Evolutionary conservation across 2,888 invertebrate genomes (phyloP), one percentile per base, ranked within the genome.

Genomic region (Lithophane semibrunnea): DNA sequence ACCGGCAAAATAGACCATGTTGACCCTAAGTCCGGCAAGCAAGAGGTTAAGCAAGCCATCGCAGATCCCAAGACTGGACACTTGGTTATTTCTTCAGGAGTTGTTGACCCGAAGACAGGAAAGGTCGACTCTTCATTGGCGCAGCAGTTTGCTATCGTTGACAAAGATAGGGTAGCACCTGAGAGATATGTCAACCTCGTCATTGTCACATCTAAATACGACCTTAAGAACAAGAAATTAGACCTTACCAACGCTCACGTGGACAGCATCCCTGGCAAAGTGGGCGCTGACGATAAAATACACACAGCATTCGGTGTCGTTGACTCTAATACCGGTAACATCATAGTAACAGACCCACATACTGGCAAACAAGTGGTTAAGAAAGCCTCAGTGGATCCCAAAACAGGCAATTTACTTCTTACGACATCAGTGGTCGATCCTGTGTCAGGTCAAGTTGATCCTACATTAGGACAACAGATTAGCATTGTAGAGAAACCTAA

Each of bases 351-450:
- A 21, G 97, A 97, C 82, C 97, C 97, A 49, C 92, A 95, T 61
- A 97, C 97, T 0, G 97, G 97, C 44, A 97, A 97, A 89, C 97
- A 96, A 68, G 97, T 97, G 82, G 90, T 97, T 9, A 97, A 97
- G 88, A 97, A 97, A 91, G 97, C 98, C n/a, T 94, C 97, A 81
- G 95, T 97, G 73, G 97, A 98, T 92, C 96, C 97, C 0, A 97
- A 97, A 90, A 97, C 97, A 0, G 97, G 97, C 65, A 97, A 97
- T 89, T 87, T 97, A 54, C 94, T 97, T 73, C 90, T 96, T 21
- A 94, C 94, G 24, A 96, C 97, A 75, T 96, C 96, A 3, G 97
- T 96, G n/a, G 92, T 95, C 9, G 97, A 97, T 87, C 97, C 97
- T 3, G 95, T 96, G 79, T 95, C 97, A 13, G 97, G 97, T 9